A percentile compares a stretch with the other conserved stretches of the same genome.
These are phyloP conservation scores for Anthonomus grandis DNA, from an alignment of 1,140 invertebrate genomes.

Conservation along the genomic window DNA sequence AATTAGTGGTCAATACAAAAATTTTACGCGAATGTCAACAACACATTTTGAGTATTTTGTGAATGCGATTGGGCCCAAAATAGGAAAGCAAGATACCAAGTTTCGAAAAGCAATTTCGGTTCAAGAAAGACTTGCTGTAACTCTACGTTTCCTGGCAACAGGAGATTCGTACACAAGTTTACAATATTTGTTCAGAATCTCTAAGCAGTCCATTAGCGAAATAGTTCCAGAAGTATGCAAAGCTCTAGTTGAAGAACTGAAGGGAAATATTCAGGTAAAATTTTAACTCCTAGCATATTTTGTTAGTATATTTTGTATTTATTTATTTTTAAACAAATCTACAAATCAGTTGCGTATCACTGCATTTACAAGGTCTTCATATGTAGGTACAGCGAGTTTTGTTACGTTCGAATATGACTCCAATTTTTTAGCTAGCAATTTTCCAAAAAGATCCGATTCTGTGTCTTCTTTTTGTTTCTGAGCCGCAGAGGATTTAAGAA, in stretches of 20 bases:
- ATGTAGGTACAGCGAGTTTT: too few relatives aligned
- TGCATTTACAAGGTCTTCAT: too few relatives aligned
- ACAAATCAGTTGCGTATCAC: not conserved
- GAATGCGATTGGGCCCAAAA: constrained; percentile 4
- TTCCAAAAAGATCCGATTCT: not conserved
- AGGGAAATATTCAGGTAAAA: constrained; percentile 23
- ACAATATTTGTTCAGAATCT: constrained; percentile 35
- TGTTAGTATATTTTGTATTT: constrained; percentile 7
- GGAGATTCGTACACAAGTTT: constrained; percentile 38
- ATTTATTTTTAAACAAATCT: not conserved
- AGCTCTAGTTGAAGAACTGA: constrained; percentile 26
- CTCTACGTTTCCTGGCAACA: constrained; percentile 38
- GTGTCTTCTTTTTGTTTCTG: not conserved
- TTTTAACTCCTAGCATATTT: not conserved
- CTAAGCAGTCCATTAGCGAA: constrained; percentile 37
- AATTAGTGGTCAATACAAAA: constrained; percentile 10
- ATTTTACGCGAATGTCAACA: constrained; percentile 5
- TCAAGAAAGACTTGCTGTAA: constrained; percentile 31
- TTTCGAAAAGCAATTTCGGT: constrained; percentile 12
- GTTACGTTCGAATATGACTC: not conserved
- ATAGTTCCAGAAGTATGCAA: constrained; percentile 38
- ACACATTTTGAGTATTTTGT: constrained; percentile 9
- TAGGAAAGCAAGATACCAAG: constrained; percentile 7
- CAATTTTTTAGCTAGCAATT: not conserved
- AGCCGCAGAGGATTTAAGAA: not conserved